Percentiles rank a stretch among this genome's conserved stretches.
These are phyloP conservation scores for Prionailurus viverrinus DNA, from an alignment of 2,113 vertebrate species.

Conservation along the genomic window DNA sequence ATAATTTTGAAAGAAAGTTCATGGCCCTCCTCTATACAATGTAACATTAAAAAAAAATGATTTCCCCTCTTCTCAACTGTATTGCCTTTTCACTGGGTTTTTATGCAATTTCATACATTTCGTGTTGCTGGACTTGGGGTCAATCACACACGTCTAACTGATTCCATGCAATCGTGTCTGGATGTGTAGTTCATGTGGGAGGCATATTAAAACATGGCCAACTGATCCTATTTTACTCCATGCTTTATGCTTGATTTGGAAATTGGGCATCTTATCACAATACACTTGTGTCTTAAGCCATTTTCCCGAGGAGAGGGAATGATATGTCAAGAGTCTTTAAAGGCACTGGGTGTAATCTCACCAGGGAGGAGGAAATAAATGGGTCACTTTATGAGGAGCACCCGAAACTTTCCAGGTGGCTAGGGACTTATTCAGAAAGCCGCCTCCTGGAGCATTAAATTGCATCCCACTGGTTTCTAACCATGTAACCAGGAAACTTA, in stretches of 20 bases:
- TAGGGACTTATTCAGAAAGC: slow-evolving; percentile 12
- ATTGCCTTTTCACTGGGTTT: background rate
- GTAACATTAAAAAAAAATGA: background rate
- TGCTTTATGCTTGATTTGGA: background rate
- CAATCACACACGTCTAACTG: background rate
- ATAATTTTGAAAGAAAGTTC: background rate
- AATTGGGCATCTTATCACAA: slow-evolving; percentile 36
- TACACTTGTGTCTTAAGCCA: slow-evolving; percentile 16
- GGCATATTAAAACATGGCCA: background rate
- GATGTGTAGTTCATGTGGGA: background rate
- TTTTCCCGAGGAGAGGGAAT: slow-evolving; percentile 32
- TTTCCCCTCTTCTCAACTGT: background rate
- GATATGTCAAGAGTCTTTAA: slow-evolving; percentile 14
- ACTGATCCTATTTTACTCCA: background rate
- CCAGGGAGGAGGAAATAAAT: background rate
- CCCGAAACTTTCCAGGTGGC: background rate
- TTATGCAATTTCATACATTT: background rate
- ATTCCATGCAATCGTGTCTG: background rate
- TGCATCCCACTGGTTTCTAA: background rate
- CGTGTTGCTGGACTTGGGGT: background rate
- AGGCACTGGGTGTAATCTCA: background rate
- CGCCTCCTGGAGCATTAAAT: slow-evolving; percentile 22
- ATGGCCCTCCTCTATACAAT: background rate
- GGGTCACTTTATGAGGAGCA: background rate
- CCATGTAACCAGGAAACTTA: background rate